phyloP scores from a whole-genome alignment of 1,140 invertebrate genomes.

The Drosophila takahashii region DNA sequence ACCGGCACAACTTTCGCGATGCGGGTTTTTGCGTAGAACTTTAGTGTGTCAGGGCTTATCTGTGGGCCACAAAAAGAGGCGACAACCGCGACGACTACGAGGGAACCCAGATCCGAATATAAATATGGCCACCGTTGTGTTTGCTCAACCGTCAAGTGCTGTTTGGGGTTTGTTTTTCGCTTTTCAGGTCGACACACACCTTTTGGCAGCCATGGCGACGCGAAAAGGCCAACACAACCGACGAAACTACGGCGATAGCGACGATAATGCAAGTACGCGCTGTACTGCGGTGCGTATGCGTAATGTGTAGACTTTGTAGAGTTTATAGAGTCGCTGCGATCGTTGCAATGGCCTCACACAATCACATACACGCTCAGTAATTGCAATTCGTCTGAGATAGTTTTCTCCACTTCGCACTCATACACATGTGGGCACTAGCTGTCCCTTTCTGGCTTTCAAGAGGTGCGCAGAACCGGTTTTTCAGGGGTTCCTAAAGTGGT shows the following conservation, averaged over 20 bases:
- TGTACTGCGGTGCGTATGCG: constrained; percentile 67
- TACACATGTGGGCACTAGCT: constrained; percentile 36
- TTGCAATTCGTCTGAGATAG: constrained; percentile 42
- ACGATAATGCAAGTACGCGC: constrained; percentile 38
- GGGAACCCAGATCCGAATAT: constrained; percentile 28
- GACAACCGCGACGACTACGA: constrained; percentile 62
- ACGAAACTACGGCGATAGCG: constrained; percentile 20
- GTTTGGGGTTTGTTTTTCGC: constrained; percentile 43
- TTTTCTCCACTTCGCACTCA: constrained; percentile 42
- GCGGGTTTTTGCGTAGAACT: constrained; percentile 39
- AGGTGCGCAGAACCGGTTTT: constrained; percentile 77
- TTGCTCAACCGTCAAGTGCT: constrained; percentile 70
- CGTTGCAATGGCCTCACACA: constrained; percentile 48
- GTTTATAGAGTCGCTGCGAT: constrained; percentile 32
- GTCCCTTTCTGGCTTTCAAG: constrained; percentile 61
- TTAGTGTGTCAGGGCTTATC: constrained; percentile 45
- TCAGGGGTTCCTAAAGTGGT: constrained; percentile 21
- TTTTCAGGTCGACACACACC: constrained; percentile 64
- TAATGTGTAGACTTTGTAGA: constrained; percentile 49
- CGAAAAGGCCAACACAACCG: constrained; percentile 56
- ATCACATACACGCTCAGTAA: not conserved
- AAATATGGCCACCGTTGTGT: constrained; percentile 62
- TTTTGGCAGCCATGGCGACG: constrained; percentile 74
- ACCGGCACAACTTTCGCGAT: constrained; percentile 47
- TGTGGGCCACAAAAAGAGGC: constrained; percentile 34